These are phyloP conservation scores for Scopus umbretta DNA, from an alignment of 2,113 vertebrate genomes.

Conservation along the genomic window DNA sequence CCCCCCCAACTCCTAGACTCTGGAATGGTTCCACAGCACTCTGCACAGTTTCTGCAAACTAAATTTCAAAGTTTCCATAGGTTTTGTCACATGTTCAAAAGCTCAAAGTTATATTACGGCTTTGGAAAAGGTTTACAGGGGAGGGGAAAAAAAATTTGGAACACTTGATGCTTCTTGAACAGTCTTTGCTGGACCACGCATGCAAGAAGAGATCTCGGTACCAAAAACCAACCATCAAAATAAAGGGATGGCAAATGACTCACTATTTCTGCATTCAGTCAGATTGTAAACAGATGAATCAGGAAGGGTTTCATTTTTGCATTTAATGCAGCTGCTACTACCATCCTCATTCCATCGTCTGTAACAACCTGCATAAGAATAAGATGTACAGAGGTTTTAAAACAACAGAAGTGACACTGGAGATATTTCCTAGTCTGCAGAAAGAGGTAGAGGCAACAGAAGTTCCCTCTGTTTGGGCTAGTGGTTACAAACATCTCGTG, in stretches of 20 bases:
- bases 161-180: background rate
- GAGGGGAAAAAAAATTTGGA: background rate
- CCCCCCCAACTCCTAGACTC: too few relatives aligned
- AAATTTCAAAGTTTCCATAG: background rate
- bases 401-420: background rate
- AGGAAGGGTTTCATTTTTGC: conserved; percentile 69
- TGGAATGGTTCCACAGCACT: background rate
- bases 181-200: background rate
- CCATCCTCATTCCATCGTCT: conserved; percentile 77
- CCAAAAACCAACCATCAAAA: background rate
- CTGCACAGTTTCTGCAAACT: background rate
- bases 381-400: background rate
- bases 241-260: conserved; percentile 6
- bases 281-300: conserved; percentile 53
- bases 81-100: background rate
- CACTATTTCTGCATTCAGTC: conserved; percentile 82
- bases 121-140: background rate
- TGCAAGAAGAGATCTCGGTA: background rate
- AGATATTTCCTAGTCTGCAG: background rate
- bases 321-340: conserved; percentile 80
- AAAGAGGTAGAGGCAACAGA: background rate
- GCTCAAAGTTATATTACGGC: background rate
- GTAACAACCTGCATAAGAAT: conserved; percentile 78
- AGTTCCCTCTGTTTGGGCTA: background rate
- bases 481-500: background rate